phyloP scores from a whole-genome alignment of 2,888 invertebrate species.

The Erebia aethiops region DNA sequence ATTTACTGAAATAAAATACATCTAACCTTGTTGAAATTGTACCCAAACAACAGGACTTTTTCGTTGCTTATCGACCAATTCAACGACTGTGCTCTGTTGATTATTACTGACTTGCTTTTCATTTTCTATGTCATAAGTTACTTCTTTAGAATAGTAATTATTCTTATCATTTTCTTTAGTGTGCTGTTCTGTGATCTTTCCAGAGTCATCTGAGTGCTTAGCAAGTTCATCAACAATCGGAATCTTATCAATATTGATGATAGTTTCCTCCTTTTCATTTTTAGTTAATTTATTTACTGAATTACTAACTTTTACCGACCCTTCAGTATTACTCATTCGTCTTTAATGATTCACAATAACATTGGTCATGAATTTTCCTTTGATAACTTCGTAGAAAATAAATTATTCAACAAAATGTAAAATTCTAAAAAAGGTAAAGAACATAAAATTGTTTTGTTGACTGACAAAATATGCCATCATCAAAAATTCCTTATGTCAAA shows the following conservation, averaged over 20 bases:
- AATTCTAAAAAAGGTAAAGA: not conserved
- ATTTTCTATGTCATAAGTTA: not conserved
- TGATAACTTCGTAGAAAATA: not conserved
- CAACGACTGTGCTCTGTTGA: not conserved
- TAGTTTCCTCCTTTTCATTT: slow-evolving; percentile 28
- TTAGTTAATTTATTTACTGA: slow-evolving; percentile 5
- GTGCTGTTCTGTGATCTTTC: not conserved
- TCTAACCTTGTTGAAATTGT: slow-evolving; percentile 34
- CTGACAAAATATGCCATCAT: not conserved
- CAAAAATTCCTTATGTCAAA: slow-evolving; percentile 1
- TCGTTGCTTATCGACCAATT: not conserved
- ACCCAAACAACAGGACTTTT: slow-evolving; percentile 31
- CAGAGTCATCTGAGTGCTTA: slow-evolving; percentile 7
- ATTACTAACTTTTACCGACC: not conserved
- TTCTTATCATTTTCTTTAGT: slow-evolving; percentile 1
- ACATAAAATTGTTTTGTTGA: not conserved
- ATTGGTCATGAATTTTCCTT: not conserved
- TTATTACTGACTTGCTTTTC: slow-evolving; percentile 11
- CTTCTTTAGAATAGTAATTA: not conserved
- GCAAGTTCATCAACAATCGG: not conserved
- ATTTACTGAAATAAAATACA: not conserved
- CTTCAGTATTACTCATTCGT: slow-evolving; percentile 27
- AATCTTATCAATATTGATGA: slow-evolving; percentile 19
- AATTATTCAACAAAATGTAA: not conserved
- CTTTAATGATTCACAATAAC: not conserved